Conservation (phyloP, 2,888 invertebrate genomes). For the Mythimna loreyi region DNA sequence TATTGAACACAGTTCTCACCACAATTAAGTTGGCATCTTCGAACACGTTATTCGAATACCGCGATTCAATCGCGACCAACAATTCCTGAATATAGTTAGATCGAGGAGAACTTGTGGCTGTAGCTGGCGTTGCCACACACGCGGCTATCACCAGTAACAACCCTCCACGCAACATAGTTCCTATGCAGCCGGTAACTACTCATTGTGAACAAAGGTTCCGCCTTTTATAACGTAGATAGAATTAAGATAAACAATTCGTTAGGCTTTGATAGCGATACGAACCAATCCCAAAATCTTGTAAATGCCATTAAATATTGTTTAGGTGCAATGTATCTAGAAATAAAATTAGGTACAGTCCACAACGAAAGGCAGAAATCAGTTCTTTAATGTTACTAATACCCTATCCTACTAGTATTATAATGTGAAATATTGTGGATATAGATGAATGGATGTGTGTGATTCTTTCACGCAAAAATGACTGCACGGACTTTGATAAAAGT, state of each 20-base stretch:
- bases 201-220: neutral
- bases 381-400: no score
- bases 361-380: neutral
- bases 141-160: constrained; percentile 49
- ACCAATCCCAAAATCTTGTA: constrained; percentile 18
- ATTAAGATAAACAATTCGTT: constrained; percentile 33
- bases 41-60: constrained; percentile 75
- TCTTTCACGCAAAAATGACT: no score
- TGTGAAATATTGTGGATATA: no score
- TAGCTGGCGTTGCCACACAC: constrained; percentile 59
- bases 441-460: no score
- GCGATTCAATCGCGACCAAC: constrained; percentile 52
- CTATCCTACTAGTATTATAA: no score
- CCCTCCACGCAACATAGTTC: constrained; percentile 57
- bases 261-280: constrained; percentile 29
- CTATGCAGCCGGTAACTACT: constrained; percentile 13
- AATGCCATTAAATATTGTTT: constrained; percentile 13
- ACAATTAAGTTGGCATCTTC: constrained; percentile 82
- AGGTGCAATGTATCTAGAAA: neutral
- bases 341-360: neutral
- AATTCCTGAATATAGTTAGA: constrained; percentile 70
- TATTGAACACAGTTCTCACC: constrained; percentile 69
- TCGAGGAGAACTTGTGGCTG: constrained; percentile 68
- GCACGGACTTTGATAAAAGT: no score
- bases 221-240: constrained; percentile 65